Conservation (phyloP, 1,140 invertebrate species). For the Habropoda laboriosa region DNA sequence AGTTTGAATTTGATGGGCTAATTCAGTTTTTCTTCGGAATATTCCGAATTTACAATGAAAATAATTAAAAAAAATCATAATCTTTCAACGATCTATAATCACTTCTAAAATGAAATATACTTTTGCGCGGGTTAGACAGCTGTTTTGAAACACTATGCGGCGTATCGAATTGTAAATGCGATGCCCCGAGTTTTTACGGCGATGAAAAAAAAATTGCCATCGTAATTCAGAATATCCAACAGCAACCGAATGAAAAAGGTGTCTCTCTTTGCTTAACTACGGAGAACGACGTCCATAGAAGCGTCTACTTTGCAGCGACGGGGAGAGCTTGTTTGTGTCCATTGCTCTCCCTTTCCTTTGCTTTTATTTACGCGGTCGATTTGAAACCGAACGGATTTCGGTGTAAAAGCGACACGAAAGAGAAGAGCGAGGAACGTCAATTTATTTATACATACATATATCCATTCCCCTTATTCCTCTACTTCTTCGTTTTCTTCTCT, state of each 20-base stretch:
- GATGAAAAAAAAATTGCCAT: slow-evolving; percentile 43
- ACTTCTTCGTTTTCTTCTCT: background rate
- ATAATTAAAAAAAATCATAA: too few relatives aligned
- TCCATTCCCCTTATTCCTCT: background rate
- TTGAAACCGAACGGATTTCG: slow-evolving; percentile 73
- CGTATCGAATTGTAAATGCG: slow-evolving; percentile 47
- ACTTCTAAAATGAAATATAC: too few relatives aligned
- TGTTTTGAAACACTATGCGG: too few relatives aligned
- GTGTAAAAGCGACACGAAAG: slow-evolving; percentile 44
- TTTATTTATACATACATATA: background rate
- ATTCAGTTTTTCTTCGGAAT: too few relatives aligned
- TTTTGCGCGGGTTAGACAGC: too few relatives aligned
- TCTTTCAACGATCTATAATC: too few relatives aligned
- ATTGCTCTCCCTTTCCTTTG: slow-evolving; percentile 57
- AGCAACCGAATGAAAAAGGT: background rate
- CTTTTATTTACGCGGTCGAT: slow-evolving; percentile 72
- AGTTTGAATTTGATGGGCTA: too few relatives aligned
- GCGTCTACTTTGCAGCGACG: slow-evolving; percentile 65
- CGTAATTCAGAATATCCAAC: slow-evolving; percentile 57
- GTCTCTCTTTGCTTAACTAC: slow-evolving; percentile 31
- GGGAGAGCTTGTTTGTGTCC: slow-evolving; percentile 64
- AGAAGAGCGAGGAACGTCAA: slow-evolving; percentile 44
- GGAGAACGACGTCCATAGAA: slow-evolving; percentile 52
- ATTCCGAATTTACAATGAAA: too few relatives aligned
- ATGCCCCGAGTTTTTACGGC: slow-evolving; percentile 31